phyloP scores from a whole-genome alignment of 2,113 vertebrate species.

The Vireo altiloquus region DNA sequence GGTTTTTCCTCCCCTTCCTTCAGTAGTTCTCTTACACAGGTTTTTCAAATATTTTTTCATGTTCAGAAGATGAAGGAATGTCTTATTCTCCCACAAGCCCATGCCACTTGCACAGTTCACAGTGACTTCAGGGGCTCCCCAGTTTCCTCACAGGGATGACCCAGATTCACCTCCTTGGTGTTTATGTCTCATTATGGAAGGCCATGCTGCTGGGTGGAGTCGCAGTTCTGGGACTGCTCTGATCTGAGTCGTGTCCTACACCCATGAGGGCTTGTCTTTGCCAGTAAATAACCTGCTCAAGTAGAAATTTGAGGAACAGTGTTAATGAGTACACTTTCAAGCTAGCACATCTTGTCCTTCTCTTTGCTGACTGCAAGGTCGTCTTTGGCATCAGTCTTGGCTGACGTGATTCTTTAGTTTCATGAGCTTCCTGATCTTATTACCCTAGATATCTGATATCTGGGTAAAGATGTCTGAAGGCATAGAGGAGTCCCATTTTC shows the following conservation, averaged over 20 bases:
- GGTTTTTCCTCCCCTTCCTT: fast-evolving
- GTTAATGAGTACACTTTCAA: background rate
- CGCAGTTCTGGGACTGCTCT: background rate
- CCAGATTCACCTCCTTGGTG: background rate
- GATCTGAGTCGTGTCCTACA: background rate
- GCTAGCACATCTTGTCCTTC: background rate
- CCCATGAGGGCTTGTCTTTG: background rate
- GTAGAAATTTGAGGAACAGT: background rate
- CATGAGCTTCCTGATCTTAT: background rate
- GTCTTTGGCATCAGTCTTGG: background rate
- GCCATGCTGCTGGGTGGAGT: background rate
- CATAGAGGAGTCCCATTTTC: background rate
- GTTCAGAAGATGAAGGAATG: background rate
- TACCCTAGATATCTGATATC: no score
- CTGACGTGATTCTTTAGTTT: background rate
- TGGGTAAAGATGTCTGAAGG: background rate
- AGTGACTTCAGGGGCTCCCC: fast-evolving
- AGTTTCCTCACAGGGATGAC: background rate
- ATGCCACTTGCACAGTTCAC: background rate
- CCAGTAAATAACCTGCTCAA: background rate
- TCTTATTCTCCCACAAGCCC: fast-evolving
- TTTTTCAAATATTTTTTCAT: background rate
- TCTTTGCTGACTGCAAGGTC: background rate
- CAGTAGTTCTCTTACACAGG: background rate
- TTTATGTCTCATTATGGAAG: background rate